Evolutionary conservation across 2,797 vertebrate genomes (phyloP).

Genomic region (Trichosurus vulpecula): DNA sequence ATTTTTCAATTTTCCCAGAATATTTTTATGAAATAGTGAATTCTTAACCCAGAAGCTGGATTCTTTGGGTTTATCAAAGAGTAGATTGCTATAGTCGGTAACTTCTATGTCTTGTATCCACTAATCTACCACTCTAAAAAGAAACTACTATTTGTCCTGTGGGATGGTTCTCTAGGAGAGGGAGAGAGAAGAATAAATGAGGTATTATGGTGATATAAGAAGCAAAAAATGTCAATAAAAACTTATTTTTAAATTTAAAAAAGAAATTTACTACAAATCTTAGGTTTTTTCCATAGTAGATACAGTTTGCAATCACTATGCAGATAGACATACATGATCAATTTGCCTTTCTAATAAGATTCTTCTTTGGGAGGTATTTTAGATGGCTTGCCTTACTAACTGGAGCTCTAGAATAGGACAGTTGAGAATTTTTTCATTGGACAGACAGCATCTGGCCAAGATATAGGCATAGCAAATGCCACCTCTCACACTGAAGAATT

Average conservation of each 20-base stretch:
- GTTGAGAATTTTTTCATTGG: background rate
- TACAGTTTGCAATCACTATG: background rate
- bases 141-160: background rate
- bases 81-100: no score
- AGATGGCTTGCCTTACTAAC: background rate
- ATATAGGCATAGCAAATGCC: slow-evolving; percentile 12
- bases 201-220: background rate
- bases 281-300: background rate
- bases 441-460: slow-evolving; percentile 24
- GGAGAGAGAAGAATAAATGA: background rate
- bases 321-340: background rate
- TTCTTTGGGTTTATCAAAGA: no score
- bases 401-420: background rate
- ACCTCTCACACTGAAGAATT: background rate
- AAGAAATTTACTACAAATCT: background rate
- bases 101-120: no score
- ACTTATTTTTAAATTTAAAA: background rate
- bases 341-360: background rate
- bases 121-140: no score
- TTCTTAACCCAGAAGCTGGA: no score
- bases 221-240: background rate
- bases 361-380: slow-evolving; percentile 1
- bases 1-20: no score
- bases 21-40: no score
- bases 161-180: background rate